A percentile compares a stretch with the other conserved stretches of the same genome.
phyloP scores from a whole-genome alignment of 2,113 vertebrate species.

The Stegostoma tigrinum region DNA sequence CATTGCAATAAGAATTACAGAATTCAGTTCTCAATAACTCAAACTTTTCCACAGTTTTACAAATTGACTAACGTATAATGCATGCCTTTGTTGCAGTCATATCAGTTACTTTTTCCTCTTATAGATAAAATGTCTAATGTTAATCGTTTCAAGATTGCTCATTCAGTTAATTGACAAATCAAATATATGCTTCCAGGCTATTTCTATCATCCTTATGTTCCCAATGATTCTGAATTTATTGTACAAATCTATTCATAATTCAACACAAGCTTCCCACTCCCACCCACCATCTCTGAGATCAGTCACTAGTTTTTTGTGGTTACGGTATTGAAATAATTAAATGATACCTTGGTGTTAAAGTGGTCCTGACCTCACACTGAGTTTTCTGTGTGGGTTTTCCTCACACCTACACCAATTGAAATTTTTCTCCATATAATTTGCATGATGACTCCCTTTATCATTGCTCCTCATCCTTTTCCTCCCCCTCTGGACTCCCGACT shows the following conservation, averaged over 20 bases:
- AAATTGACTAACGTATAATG: not conserved
- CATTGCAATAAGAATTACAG: not conserved
- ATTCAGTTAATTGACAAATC: not conserved
- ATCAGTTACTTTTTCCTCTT: not conserved
- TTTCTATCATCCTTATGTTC: not conserved
- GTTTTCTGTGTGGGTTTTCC: not conserved
- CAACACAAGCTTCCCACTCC: not conserved
- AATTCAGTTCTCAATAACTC: not conserved
- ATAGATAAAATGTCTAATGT: not conserved
- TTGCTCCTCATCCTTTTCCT: not conserved
- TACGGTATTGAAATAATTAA: not conserved
- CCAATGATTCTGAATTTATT: not conserved
- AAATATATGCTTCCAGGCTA: not conserved
- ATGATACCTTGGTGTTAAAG: not conserved
- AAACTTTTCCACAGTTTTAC: not conserved
- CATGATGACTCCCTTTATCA: not conserved
- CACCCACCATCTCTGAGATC: not conserved
- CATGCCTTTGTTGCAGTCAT: not conserved
- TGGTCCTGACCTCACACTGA: not conserved
- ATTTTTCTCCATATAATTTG: not conserved
- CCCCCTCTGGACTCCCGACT: not conserved
- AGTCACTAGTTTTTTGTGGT: not conserved
- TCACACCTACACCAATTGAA: not conserved
- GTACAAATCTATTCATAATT: constrained; percentile 11
- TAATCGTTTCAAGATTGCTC: not conserved